Evolutionary conservation across 2,797 vertebrate genomes (phyloP).

Genomic region (Eulemur albifrons): DNA sequence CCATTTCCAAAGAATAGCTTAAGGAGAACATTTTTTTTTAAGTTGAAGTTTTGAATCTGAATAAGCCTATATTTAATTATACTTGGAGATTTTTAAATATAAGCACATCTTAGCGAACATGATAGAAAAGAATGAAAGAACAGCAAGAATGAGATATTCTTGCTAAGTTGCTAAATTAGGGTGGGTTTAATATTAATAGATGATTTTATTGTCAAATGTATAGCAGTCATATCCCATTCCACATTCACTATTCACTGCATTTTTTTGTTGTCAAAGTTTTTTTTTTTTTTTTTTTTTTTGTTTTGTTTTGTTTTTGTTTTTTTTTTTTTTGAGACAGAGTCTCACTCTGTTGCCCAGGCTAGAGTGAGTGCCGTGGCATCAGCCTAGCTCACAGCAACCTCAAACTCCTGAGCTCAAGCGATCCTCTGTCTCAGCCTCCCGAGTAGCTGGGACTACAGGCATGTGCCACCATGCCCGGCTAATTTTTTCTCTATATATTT

Average conservation of each 20-base stretch:
- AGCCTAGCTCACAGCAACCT: too few relatives aligned
- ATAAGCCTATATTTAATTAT: not conserved
- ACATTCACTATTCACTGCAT: not conserved
- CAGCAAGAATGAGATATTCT: not conserved
- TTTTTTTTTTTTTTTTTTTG: too few relatives aligned
- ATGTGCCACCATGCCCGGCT: too few relatives aligned
- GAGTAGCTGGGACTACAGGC: too few relatives aligned
- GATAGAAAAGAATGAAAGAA: not conserved
- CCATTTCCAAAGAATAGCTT: not conserved
- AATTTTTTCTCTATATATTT: too few relatives aligned
- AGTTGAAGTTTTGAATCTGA: not conserved
- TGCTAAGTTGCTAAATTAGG: not conserved
- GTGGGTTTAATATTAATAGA: not conserved
- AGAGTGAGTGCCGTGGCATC: too few relatives aligned
- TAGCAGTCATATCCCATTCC: not conserved
- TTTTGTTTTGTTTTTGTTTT: too few relatives aligned
- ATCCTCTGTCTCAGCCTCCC: too few relatives aligned
- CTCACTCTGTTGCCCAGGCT: too few relatives aligned
- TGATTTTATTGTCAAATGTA: not conserved
- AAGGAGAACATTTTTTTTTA: not conserved
- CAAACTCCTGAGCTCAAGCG: too few relatives aligned
- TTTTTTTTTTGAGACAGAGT: too few relatives aligned
- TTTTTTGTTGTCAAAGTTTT: not conserved
- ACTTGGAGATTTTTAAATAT: not conserved
- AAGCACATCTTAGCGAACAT: not conserved